Evolutionary conservation across 2,888 invertebrate species (phyloP), one percentile per base, ranked within the genome.

Genomic region (Cacoxenus indagator): DNA sequence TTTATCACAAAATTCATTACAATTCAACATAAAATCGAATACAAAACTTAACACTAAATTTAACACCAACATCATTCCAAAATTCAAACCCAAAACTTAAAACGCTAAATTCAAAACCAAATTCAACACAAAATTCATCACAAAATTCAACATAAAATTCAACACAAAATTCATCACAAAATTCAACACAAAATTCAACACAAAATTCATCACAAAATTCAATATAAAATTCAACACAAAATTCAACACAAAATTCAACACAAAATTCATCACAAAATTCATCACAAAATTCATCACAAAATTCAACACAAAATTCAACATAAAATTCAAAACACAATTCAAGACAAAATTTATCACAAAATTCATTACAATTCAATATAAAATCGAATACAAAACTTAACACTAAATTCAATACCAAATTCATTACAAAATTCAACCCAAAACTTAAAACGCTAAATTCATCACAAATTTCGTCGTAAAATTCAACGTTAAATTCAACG

Each of bases 1-100:
- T 62, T 62, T 43, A 17, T 37, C 11, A 27, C 46, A 64, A 65
- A 68, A 67, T 17, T 62, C 26, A 48, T n/a, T n/a, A 43, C 11
- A 43, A 43, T 43, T 8, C 3, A 43, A 2, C n/a, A 43, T 3
- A 43, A 43, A 43, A n/a, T n/a, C n/a, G 14, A 43, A 48, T 6
- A 31, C 31, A 31, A 31, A 31, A 0, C 9, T 31, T 31, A 8
- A 8, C 5, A 8, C 5, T 9, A n/a, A n/a, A n/a, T n/a, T n/a
- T n/a, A n/a, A n/a, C n/a, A n/a, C n/a, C n/a, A n/a, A n/a, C n/a
- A n/a, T n/a, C n/a, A n/a, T n/a, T n/a, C n/a, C n/a, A n/a, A n/a
- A n/a, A n/a, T n/a, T n/a, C n/a, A 37, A 1, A 2, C 14, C 14
- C 14, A 37, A 2, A 37, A 37, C n/a, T n/a, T n/a, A n/a, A n/a